Base-by-base conservation (phyloP, 2,888 invertebrate species). In the Dolichomitus sp. region DNA sequence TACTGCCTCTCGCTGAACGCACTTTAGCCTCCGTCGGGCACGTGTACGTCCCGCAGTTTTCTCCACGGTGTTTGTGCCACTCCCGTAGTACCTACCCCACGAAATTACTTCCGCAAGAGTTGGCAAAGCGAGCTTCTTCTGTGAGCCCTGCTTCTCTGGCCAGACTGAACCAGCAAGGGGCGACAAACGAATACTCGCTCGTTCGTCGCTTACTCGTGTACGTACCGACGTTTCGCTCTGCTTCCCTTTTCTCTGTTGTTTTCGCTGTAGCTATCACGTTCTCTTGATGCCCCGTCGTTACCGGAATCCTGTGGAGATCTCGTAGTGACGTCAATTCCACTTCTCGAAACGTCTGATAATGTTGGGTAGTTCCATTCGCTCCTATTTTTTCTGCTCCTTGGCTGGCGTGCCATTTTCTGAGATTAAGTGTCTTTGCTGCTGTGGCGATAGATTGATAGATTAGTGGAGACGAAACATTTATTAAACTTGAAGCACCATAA, bases 51-150 rank as follows among this genome's bases (percentile, higher is more conserved):
- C 78, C 74, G 65, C 65, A 74, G 63, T 82, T 59, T 74, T 78
- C 66, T 57, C 40, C 73, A 52, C 68, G 27, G 33, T 74, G 65
- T 81, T 52, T 52, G 23, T 57, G 59, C 40, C 66, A 68, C 19
- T 48, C 63, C 40, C 17, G 14, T 14, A 33, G 65, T 68, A 74
- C 42, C 59, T 76, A 70, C 40, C 65, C 27, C 50, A 30, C 69
- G 54, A 63, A 76, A 79, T 79, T 80, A 78, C 75, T 79, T 81
- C 79, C 78, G 68, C 70, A 54, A 79, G 79, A 63, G 81, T 66
- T 68, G 54, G 79, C 72, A 81, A 84, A 80, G 75, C 72, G 72
- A 73, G 83, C 75, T 83, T 59, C 63, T 37, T 79, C 69, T 45
- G 65, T 66, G 72, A 76, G 59, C 63, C 65, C 30, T 78, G 63